Base-by-base conservation (phyloP, 2,113 vertebrate species). In the Pampusana beccarii region DNA sequence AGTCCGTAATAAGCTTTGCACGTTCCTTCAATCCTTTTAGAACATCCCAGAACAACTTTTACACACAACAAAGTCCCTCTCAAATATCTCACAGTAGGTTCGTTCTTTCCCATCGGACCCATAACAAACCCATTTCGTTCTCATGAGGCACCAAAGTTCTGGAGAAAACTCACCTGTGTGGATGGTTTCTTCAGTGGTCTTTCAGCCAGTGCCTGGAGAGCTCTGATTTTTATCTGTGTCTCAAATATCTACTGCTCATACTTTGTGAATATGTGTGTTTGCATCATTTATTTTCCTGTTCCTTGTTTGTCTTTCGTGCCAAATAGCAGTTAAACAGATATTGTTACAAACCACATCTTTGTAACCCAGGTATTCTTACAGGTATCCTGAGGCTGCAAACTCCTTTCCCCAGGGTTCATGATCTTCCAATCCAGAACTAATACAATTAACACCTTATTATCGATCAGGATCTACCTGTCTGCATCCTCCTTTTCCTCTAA, bases 11-110 rank as follows among this genome's bases (percentile, higher is more conserved):
- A 46, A 74, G 10, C 4, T 66, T 74, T 66, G 16, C 40, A 71
- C 7, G 34, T 50, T 73, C 24, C 24, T 50, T 56, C 8, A 20
- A 29, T 40, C 19, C 15, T 69, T 93, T 73, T 50, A 61, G 78
- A 86, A 58, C 12, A 54, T 28, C 11, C 15, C 44, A 88, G 60
- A 50, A 53, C 6, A 79, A 57, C 11, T 42, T 70, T 80, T 86
- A 38, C 20, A 57, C 8, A 66, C 10, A 42, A n/a, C 4, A 3
- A 86, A 40, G 2, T 62, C 11, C 29, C 36, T 17, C 15, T 72
- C 0, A 0, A 48, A 38, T 71, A 57, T 67, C 36, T 46, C 25
- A 5, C 2, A 18, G 19, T 25, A 31, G 1, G 7, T 61, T 74
- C 69, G 4, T 8, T 83, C 66, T 73, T 71, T 87, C 34, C 38